Conservation (phyloP, 2,113 vertebrate species). For the Leptocoma aspasia region DNA sequence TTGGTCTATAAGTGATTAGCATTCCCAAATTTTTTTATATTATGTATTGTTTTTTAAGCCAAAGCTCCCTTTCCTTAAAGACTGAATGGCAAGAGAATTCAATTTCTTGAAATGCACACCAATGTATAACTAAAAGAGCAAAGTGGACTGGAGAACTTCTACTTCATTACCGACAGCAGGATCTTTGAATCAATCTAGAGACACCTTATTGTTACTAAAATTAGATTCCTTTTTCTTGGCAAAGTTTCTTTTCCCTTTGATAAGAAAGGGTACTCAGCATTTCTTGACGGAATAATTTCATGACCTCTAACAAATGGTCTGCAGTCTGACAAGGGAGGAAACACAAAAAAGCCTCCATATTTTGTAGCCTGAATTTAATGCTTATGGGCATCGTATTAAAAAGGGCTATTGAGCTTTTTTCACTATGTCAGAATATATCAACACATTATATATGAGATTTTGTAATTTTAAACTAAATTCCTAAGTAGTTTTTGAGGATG, state of each 20-base stretch:
- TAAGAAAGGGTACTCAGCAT: background rate
- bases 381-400: background rate
- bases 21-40: background rate
- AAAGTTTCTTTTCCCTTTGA: background rate
- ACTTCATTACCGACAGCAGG: background rate
- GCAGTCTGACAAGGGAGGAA: background rate
- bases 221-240: background rate
- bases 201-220: background rate
- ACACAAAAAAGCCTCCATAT: background rate
- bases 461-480: background rate
- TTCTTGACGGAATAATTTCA: conserved; percentile 1
- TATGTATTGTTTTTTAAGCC: conserved; percentile 24
- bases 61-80: conserved; percentile 16
- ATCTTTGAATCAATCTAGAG: background rate
- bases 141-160: background rate
- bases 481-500: background rate
- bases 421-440: background rate
- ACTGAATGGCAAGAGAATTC: conserved; percentile 12
- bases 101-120: background rate
- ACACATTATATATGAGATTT: background rate
- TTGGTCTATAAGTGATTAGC: conserved; percentile 61
- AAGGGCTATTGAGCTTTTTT: background rate
- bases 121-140: background rate
- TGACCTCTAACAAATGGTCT: background rate
- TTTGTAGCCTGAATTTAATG: background rate